phyloP scores from a whole-genome alignment of 1,140 invertebrate species.

The Leptopilina boulardi region DNA sequence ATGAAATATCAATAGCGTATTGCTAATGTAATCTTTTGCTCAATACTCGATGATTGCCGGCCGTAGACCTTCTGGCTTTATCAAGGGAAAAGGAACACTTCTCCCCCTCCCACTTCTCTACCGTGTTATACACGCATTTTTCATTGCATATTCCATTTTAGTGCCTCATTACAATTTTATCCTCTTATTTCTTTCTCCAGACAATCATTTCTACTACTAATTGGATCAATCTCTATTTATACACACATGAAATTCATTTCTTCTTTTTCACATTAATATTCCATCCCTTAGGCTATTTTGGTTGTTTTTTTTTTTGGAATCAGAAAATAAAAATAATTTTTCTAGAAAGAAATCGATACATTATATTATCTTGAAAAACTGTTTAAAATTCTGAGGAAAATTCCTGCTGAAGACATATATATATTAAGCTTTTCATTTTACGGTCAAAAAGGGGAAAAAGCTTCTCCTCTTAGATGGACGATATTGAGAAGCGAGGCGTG shows the following conservation, averaged over 20 bases:
- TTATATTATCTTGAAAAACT: background rate
- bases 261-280: background rate
- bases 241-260: background rate
- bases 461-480: background rate
- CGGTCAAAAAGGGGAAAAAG: background rate
- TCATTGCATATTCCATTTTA: slow-evolving; percentile 22
- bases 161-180: slow-evolving; percentile 22
- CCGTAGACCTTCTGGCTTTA: slow-evolving; percentile 42
- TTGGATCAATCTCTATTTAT: slow-evolving; percentile 6
- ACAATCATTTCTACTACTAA: background rate
- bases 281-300: no score
- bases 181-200: background rate
- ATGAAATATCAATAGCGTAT: slow-evolving; percentile 73
- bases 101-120: no score
- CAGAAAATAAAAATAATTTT: background rate
- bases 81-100: slow-evolving; percentile 32
- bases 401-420: background rate
- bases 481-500: slow-evolving; percentile 18
- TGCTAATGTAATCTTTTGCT: slow-evolving; percentile 72
- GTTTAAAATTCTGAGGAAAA: slow-evolving; percentile 11
- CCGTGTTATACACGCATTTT: slow-evolving; percentile 1
- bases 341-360: background rate
- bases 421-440: slow-evolving; percentile 28
- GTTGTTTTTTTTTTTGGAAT: no score
- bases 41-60: slow-evolving; percentile 70